Evolutionary conservation across 1,140 invertebrate genomes (phyloP).

Genomic region (Oncopodura yosiiana): DNA sequence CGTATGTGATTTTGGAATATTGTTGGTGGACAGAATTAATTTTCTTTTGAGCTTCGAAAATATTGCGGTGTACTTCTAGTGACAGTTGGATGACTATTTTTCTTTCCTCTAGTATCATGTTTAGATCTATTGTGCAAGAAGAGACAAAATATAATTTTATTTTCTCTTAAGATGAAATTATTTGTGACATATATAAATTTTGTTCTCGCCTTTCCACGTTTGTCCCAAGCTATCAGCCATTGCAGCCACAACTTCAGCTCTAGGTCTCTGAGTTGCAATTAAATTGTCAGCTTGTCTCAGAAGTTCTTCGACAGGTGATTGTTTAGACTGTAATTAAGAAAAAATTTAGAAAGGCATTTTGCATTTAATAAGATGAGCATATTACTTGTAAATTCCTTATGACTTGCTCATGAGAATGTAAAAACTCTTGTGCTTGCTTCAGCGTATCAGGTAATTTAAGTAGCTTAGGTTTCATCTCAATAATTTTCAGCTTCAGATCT

Average conservation of each 20-base stretch:
- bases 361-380: neutral
- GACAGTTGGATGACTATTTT: constrained; percentile 46
- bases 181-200: no score
- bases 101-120: constrained; percentile 55
- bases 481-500: constrained; percentile 70
- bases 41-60: constrained; percentile 4
- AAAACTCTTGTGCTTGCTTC: constrained; percentile 62
- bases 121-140: no score
- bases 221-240: constrained; percentile 81
- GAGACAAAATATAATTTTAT: no score
- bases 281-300: constrained; percentile 73
- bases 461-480: constrained; percentile 73
- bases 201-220: constrained; percentile 82
- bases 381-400: constrained; percentile 69
- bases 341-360: neutral
- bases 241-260: constrained; percentile 71
- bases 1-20: constrained; percentile 12
- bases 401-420: constrained; percentile 71
- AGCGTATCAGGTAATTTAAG: constrained; percentile 67
- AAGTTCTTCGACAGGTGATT: constrained; percentile 81
- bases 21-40: constrained; percentile 18
- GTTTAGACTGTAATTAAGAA: constrained; percentile 59
- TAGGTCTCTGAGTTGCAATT: constrained; percentile 63
- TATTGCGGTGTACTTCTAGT: constrained; percentile 10
- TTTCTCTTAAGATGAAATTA: no score